Conservation (phyloP, 2,888 invertebrate genomes). For the Carabus problematicus region DNA sequence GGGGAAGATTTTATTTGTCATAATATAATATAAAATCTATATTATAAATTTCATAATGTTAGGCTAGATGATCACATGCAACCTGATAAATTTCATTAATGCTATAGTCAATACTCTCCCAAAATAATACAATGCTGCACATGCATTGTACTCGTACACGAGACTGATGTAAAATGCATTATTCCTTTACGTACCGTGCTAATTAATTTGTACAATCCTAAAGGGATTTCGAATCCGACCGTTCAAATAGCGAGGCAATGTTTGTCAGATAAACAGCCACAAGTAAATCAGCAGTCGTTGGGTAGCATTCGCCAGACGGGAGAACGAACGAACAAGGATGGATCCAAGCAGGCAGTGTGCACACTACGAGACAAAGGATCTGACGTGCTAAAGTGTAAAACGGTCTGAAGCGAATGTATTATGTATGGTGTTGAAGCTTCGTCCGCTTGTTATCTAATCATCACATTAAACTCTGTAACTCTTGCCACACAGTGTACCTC, state of each 20-base stretch:
- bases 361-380: conserved; percentile 8
- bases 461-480: conserved; percentile 15
- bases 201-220: conserved; percentile 10
- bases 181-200: not conserved
- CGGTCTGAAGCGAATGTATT: conserved; percentile 17
- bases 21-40: too few species aligned
- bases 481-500: not conserved
- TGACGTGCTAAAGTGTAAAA: conserved; percentile 11
- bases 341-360: not conserved
- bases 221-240: conserved; percentile 3
- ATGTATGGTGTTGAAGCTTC: conserved; percentile 22
- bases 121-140: too few species aligned
- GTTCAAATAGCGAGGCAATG: conserved; percentile 6
- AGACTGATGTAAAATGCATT: too few species aligned
- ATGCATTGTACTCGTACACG: too few species aligned
- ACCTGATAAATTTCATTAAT: too few species aligned
- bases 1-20: too few species aligned
- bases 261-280: conserved; percentile 14
- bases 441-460: conserved; percentile 29
- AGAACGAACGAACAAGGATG: too few species aligned
- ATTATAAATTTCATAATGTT: too few species aligned
- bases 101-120: too few species aligned
- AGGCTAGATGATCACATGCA: too few species aligned
- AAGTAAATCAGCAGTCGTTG: conserved; percentile 4
- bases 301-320: too few species aligned